Percentiles rank a stretch among this genome's conserved stretches.
Evolutionary conservation across 2,797 vertebrate species (phyloP).

Genomic region (Cichlasoma orientale): DNA sequence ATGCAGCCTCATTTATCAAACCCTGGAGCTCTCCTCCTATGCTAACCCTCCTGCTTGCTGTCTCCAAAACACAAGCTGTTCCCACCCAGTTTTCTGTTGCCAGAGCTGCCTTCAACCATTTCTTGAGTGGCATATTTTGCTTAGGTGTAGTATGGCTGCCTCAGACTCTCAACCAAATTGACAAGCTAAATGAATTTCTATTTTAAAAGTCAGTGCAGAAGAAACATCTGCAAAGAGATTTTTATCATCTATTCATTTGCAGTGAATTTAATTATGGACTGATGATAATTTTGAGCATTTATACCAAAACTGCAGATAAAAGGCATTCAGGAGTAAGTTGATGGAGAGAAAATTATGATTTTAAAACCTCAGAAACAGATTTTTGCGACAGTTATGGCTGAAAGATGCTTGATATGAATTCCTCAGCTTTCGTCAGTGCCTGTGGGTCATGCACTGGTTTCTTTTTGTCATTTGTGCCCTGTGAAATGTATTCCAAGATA

Average conservation of each 20-base stretch:
- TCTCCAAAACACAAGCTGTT: constrained; percentile 75
- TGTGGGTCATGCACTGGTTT: constrained; percentile 32
- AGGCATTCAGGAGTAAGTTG: background rate
- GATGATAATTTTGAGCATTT: background rate
- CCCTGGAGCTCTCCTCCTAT: constrained; percentile 63
- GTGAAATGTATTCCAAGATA: constrained; percentile 47
- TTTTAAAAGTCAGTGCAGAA: background rate
- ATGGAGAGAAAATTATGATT: background rate
- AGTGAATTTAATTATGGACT: background rate
- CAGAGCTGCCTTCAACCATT: constrained; percentile 46
- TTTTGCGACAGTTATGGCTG: background rate
- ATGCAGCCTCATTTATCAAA: constrained; percentile 81
- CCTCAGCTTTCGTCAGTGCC: constrained; percentile 3
- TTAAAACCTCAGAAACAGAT: background rate
- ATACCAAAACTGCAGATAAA: background rate
- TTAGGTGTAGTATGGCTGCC: constrained; percentile 8
- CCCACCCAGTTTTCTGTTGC: constrained; percentile 59
- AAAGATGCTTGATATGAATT: constrained; percentile 32
- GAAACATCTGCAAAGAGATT: constrained; percentile 1
- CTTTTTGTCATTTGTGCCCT: constrained; percentile 39
- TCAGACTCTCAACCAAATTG: constrained; percentile 8
- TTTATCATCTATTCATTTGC: background rate
- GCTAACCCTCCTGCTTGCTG: constrained; percentile 61
- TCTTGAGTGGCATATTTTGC: constrained; percentile 32
- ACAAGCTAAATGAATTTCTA: background rate